phyloP scores from a whole-genome alignment of 1,140 invertebrate genomes.

The Drosophila arizonae region DNA sequence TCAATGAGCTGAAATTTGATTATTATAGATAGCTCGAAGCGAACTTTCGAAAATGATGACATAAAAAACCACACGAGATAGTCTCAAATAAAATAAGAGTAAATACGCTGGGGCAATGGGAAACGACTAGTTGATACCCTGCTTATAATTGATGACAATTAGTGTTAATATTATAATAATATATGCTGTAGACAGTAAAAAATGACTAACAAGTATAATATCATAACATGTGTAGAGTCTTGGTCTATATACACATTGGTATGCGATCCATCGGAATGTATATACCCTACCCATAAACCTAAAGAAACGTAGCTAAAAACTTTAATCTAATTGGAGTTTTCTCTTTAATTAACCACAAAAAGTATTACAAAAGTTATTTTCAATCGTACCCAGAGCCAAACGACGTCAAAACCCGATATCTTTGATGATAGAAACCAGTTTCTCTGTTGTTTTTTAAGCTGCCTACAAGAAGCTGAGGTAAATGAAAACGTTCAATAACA shows the following conservation, averaged over 20 bases:
- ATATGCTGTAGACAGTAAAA: no score
- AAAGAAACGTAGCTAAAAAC: not conserved
- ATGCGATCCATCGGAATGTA: no score
- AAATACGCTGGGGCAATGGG: no score
- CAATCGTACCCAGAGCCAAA: not conserved
- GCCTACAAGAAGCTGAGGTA: no score
- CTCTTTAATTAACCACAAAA: not conserved
- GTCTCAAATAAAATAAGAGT: not conserved
- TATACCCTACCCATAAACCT: not conserved
- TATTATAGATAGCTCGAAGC: not conserved
- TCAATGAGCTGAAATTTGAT: constrained; percentile 1
- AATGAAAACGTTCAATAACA: no score
- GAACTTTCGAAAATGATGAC: constrained; percentile 4
- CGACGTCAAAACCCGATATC: constrained; percentile 1
- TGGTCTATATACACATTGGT: no score
- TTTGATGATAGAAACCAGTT: not conserved
- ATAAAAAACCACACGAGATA: not conserved
- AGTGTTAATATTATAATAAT: no score
- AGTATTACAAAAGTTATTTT: not conserved
- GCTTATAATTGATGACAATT: no score
- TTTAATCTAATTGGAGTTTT: constrained; percentile 2
- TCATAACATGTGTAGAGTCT: no score
- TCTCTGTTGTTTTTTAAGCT: not conserved
- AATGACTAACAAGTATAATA: no score
- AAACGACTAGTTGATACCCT: no score